These are phyloP conservation scores for Rhynchotus rufescens DNA, from an alignment of 2,797 vertebrate species.

Conservation along the genomic window DNA sequence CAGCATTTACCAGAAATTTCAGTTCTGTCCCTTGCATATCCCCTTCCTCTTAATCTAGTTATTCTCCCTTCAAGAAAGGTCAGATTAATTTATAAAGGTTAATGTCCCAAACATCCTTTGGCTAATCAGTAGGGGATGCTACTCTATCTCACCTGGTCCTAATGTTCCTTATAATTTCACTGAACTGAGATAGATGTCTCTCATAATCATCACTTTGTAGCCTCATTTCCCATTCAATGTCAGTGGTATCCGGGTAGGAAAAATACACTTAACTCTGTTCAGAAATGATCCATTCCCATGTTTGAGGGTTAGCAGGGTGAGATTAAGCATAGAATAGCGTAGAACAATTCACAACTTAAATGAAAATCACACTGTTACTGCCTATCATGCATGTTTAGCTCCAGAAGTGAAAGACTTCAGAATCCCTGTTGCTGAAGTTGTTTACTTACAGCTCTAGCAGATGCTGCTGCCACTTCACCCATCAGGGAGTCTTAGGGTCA, in stretches of 20 bases:
- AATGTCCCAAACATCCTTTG: conserved; percentile 4
- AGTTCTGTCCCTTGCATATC: neutral
- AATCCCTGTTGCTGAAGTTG: neutral
- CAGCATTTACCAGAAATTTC: neutral
- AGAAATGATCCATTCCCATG: conserved; percentile 40
- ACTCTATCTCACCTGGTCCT: conserved; percentile 31
- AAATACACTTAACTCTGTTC: conserved; percentile 26
- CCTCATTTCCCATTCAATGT: conserved; percentile 52
- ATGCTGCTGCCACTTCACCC: conserved; percentile 22
- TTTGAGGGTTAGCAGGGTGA: conserved; percentile 9
- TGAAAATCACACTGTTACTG: neutral
- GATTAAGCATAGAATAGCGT: conserved; percentile 6
- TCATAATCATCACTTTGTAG: conserved; percentile 35
- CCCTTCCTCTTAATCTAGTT: neutral
- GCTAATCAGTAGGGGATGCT: conserved; percentile 35
- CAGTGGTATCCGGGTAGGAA: neutral
- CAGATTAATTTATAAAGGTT: conserved; percentile 45
- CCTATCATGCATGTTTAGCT: neutral
- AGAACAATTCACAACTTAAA: neutral
- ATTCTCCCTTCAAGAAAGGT: neutral
- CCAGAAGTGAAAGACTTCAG: conserved; percentile 1
- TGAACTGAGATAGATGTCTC: conserved; percentile 48
- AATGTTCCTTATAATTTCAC: conserved; percentile 27
- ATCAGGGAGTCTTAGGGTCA: neutral
- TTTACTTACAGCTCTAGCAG: conserved; percentile 3